Evolutionary conservation across 2,888 invertebrate genomes (phyloP).

Genomic region (Coenonympha arcania): DNA sequence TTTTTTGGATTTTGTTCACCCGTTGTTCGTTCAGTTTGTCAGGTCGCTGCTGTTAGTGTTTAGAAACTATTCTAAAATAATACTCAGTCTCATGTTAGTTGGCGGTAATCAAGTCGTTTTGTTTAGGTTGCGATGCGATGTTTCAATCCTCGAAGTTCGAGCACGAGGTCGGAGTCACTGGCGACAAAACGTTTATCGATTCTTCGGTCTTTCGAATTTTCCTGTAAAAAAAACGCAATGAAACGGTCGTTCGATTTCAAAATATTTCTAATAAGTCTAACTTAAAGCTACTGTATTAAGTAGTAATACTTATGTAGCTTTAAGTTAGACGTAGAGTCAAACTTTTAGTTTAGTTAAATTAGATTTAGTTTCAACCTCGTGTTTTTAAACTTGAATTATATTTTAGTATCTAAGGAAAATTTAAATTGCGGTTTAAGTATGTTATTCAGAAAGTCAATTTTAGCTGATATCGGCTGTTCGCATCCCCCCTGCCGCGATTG

Average conservation of each 20-base stretch:
- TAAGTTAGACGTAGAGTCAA: too few relatives aligned
- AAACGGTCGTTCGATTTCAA: too few relatives aligned
- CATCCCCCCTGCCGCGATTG: slow-evolving; percentile 49
- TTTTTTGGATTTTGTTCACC: slow-evolving; percentile 40
- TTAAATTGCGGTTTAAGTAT: slow-evolving; percentile 30
- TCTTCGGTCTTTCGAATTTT: slow-evolving; percentile 49
- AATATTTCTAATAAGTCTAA: too few relatives aligned
- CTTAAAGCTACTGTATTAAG: too few relatives aligned
- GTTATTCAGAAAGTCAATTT: slow-evolving; percentile 33
- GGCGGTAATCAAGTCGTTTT: slow-evolving; percentile 50
- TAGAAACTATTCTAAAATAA: slow-evolving; percentile 60
- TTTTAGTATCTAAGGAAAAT: slow-evolving; percentile 6
- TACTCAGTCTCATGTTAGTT: slow-evolving; percentile 72
- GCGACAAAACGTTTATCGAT: slow-evolving; percentile 78
- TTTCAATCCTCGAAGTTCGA: slow-evolving; percentile 78
- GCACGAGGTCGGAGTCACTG: slow-evolving; percentile 76
- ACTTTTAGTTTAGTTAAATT: too few relatives aligned
- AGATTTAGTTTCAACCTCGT: background rate
- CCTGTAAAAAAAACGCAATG: slow-evolving; percentile 38
- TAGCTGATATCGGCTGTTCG: slow-evolving; percentile 35
- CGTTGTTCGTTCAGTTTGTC: slow-evolving; percentile 30
- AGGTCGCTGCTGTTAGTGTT: slow-evolving; percentile 50
- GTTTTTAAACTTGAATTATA: background rate
- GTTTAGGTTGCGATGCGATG: slow-evolving; percentile 75
- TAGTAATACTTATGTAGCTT: too few relatives aligned